Percentiles rank a stretch among this genome's conserved stretches.
These are phyloP conservation scores for Okamejei kenojei DNA, from an alignment of 2,797 vertebrate species.

Conservation along the genomic window DNA sequence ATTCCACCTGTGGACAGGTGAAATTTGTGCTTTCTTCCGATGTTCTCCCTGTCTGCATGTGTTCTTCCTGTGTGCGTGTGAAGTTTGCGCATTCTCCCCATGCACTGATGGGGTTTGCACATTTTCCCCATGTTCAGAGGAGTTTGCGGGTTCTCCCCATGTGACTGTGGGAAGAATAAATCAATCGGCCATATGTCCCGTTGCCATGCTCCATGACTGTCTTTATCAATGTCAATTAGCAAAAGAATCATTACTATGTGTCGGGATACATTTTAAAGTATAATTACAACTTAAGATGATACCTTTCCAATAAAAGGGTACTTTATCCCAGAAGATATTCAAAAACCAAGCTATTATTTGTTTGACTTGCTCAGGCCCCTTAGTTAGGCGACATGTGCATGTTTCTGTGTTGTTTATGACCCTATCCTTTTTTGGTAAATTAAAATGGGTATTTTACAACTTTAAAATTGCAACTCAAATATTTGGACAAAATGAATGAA, in stretches of 20 bases:
- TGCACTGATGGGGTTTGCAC: too few species aligned
- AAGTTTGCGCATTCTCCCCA: too few species aligned
- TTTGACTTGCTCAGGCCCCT: background rate
- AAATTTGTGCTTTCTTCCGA: too few species aligned
- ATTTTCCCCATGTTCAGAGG: too few species aligned
- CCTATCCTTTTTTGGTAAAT: background rate
- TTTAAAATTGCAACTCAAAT: background rate
- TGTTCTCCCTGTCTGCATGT: too few species aligned
- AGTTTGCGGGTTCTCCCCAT: too few species aligned
- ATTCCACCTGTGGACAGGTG: too few species aligned
- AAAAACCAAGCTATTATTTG: background rate
- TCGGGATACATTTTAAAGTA: background rate
- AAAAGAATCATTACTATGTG: constrained; percentile 40
- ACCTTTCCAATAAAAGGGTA: background rate
- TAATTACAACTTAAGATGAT: background rate
- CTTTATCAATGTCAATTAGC: constrained; percentile 38
- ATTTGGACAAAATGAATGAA: background rate
- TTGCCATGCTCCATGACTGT: too few species aligned
- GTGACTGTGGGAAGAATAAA: too few species aligned
- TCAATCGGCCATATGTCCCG: too few species aligned
- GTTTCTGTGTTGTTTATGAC: background rate
- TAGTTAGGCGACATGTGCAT: background rate
- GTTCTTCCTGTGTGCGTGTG: too few species aligned
- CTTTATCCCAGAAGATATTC: background rate
- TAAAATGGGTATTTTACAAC: background rate